Base-by-base conservation (phyloP, 2,113 vertebrate species). In the Cyprinodon tularosa region DNA sequence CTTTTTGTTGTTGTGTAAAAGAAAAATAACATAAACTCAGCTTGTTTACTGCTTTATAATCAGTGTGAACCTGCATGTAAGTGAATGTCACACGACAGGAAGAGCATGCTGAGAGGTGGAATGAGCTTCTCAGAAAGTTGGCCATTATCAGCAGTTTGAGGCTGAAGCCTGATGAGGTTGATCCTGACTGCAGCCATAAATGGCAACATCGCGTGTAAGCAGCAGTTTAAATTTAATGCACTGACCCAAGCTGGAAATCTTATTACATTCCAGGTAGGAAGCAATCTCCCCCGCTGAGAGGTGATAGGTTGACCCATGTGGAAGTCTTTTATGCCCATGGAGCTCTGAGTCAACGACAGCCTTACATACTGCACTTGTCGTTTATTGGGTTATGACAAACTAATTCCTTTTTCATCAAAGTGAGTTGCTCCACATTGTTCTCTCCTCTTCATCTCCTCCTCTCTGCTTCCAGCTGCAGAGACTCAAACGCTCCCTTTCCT, bases 401-500 rank as follows among this genome's bases (percentile, higher is more conserved):
- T 61, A 38, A 85, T 74, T 74, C 40, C 14, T 45, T 68, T 57
- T 39, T 63, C 1, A 36, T 53, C 22, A 62, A n/a, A 42, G 6
- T 76, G 50, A n/a, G 45, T 29, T 63, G 20, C 59, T 73, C 20
- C 70, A 37, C 63, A 69, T 45, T 48, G 3, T 39, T 13, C 4
- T 40, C 44, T 37, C 64, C 50, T 64, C 53, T 93, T 78, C 12
- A 89, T 88, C 81, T 65, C 9, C 40, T 68, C 38, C 14, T 45
- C 47, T 75, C 76, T 65, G 13, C 22, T 74, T 74, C 63, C 82
- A 93, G 98, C 94, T 99, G 74, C 97, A 99, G 95, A 97, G 94
- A 90, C 94, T 99, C 86, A 99, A 98, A 84, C 94, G 97, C 73
- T 99, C 98, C 0, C 93, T 99, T 71, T 99, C 97, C 92, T 99